A percentile compares a stretch with the other conserved stretches of the same genome.
Evolutionary conservation across 2,113 vertebrate species (phyloP).

Genomic region (Morone saxatilis): DNA sequence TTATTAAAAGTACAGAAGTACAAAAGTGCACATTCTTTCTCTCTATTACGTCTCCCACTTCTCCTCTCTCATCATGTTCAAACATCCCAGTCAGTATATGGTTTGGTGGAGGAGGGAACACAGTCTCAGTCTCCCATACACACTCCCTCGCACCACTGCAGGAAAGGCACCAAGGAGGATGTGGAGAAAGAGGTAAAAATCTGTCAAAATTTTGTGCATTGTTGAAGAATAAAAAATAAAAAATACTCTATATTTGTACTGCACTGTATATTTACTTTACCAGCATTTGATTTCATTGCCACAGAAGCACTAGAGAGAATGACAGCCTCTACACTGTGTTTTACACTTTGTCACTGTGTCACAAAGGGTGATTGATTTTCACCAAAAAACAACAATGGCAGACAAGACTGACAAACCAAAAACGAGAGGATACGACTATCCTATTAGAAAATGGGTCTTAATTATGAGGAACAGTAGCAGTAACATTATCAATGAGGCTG

Average conservation of each 20-base stretch:
- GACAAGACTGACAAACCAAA: not conserved
- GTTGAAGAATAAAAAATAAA: not conserved
- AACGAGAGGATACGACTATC: not conserved
- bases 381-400: not conserved
- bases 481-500: not conserved
- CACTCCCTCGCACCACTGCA: slow-evolving; percentile 86
- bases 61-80: slow-evolving; percentile 2
- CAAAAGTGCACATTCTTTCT: not conserved
- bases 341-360: not conserved
- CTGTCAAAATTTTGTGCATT: not conserved
- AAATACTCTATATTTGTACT: not conserved
- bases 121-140: slow-evolving; percentile 94
- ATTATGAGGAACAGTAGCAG: slow-evolving; percentile 3
- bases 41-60: not conserved
- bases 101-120: slow-evolving; percentile 90
- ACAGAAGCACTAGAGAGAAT: not conserved
- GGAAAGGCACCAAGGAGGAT: slow-evolving; percentile 95
- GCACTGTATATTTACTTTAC: not conserved
- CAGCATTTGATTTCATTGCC: slow-evolving; percentile 7
- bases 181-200: slow-evolving; percentile 91
- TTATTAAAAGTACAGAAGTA: no score
- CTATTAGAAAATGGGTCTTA: not conserved
- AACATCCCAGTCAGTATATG: slow-evolving; percentile 92
- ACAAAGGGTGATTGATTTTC: not conserved
- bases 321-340: not conserved